Base-by-base conservation (phyloP, 2,888 invertebrate genomes). In the Lithophane leautieri region DNA sequence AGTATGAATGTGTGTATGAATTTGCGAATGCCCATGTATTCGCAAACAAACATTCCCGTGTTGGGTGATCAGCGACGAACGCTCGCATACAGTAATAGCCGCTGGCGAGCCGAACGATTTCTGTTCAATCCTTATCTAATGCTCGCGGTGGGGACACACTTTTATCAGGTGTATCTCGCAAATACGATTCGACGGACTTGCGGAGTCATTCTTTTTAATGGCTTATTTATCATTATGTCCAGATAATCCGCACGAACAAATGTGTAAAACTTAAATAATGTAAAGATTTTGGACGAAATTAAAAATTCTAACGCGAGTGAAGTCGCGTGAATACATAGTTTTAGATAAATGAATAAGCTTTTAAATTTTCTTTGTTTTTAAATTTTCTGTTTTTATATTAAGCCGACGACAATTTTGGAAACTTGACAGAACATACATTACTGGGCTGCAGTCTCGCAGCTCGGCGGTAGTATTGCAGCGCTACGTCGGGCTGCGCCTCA, bases 381-480 rank as follows among this genome's bases (percentile, higher is more conserved):
- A n/a, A n/a, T n/a, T n/a, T n/a, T n/a, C n/a, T n/a, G n/a, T n/a
- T n/a, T n/a, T n/a, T n/a, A n/a, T n/a, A n/a, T n/a, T n/a, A n/a
- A 9, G 16, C 58, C 3, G 4, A 0, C 16, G 3, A 19, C 0
- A 1, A 19, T 58, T 58, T 19, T 19, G 28, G 58, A 58, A 58
- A 58, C 28, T 58, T 34, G 4, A 34, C 19, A 19, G 7, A 58
- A 67, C 88, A 82, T 78, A 96, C 96, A 82, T 95, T 95, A 73
- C 78, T 92, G 14, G 96, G 96, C 79, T 96, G 95, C 79, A 96
- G 88, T 8, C 94, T 83, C 2, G 95, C 95, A 22, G 96, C 96
- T 50, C 96, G 93, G 47, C 94, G 90, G 88, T 95, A 96, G 89
- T 96, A 94, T 75, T 92, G 93, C 79, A 96, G 85, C 61, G 96